These are phyloP conservation scores for Linurgus olivaceus DNA, from an alignment of 2,797 vertebrate species.

Conservation along the genomic window DNA sequence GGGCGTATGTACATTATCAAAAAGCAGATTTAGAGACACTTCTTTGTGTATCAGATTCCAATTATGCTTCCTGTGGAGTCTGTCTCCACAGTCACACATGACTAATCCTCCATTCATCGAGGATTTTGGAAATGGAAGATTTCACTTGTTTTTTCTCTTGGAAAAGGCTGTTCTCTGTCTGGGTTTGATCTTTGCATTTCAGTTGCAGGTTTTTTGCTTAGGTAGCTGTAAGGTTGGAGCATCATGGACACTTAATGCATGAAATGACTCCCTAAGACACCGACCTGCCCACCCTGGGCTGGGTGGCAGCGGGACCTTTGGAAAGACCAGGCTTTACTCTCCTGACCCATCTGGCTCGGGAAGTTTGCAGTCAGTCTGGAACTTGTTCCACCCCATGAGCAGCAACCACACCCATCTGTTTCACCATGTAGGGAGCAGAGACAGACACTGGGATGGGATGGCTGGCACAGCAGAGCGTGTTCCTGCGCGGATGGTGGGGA, in stretches of 20 bases:
- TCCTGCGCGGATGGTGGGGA: background rate
- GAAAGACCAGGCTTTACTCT: background rate
- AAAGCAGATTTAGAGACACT: background rate
- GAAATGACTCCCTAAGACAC: background rate
- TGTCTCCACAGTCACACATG: background rate
- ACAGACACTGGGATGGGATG: background rate
- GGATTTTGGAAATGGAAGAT: background rate
- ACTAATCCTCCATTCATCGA: background rate
- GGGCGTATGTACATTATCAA: background rate
- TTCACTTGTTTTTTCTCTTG: background rate
- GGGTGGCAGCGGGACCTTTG: background rate
- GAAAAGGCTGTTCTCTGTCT: background rate
- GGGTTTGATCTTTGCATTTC: background rate
- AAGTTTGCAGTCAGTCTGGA: background rate
- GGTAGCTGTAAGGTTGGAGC: background rate
- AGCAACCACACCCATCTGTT: conserved; percentile 27
- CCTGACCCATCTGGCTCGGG: background rate
- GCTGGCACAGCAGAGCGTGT: background rate
- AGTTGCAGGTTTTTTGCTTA: background rate
- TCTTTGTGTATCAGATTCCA: background rate
- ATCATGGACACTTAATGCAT: accelerated
- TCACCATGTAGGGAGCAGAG: background rate
- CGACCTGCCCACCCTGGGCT: accelerated
- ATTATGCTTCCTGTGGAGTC: background rate
- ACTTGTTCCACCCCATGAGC: background rate